A percentile compares a stretch with the other conserved stretches of the same genome.
These are phyloP conservation scores for Micropterix aruncella DNA, from an alignment of 2,888 invertebrate species.

Conservation along the genomic window DNA sequence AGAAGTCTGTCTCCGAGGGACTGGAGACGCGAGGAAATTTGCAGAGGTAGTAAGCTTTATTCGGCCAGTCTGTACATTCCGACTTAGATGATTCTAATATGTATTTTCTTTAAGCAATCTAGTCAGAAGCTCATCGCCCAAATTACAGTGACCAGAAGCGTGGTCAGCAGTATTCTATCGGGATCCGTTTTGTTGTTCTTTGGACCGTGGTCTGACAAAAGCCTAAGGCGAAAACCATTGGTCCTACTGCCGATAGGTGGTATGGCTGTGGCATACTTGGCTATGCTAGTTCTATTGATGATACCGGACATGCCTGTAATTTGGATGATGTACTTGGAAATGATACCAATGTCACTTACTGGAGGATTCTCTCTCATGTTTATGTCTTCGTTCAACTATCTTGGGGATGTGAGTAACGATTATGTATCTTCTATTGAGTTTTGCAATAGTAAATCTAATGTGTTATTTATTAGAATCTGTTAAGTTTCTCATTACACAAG, in stretches of 20 bases:
- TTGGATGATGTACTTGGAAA: slow-evolving; percentile 30
- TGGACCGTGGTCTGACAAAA: slow-evolving; percentile 49
- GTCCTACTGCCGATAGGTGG: slow-evolving; percentile 40
- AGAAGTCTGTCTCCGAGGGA: slow-evolving; percentile 1
- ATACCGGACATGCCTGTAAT: slow-evolving; percentile 30
- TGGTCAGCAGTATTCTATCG: slow-evolving; percentile 38
- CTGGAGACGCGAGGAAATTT: not conserved
- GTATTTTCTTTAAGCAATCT: slow-evolving; percentile 21
- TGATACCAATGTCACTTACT: slow-evolving; percentile 52
- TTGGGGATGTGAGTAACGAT: slow-evolving; percentile 69
- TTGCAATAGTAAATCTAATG: no score
- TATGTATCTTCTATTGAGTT: no score
- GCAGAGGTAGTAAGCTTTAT: slow-evolving; percentile 2
- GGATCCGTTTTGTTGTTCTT: slow-evolving; percentile 42
- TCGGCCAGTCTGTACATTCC: no score
- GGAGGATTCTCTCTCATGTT: slow-evolving; percentile 57
- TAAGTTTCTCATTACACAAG: no score
- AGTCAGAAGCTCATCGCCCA: slow-evolving; percentile 48
- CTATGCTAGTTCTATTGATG: slow-evolving; percentile 27
- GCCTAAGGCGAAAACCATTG: slow-evolving; percentile 40
- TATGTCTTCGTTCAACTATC: slow-evolving; percentile 64
- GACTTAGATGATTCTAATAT: not conserved
- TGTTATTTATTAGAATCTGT: no score
- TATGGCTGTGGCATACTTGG: slow-evolving; percentile 34
- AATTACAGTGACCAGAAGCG: slow-evolving; percentile 47